Conservation (phyloP, 2,888 invertebrate genomes). For the Fabriciana adippe region DNA sequence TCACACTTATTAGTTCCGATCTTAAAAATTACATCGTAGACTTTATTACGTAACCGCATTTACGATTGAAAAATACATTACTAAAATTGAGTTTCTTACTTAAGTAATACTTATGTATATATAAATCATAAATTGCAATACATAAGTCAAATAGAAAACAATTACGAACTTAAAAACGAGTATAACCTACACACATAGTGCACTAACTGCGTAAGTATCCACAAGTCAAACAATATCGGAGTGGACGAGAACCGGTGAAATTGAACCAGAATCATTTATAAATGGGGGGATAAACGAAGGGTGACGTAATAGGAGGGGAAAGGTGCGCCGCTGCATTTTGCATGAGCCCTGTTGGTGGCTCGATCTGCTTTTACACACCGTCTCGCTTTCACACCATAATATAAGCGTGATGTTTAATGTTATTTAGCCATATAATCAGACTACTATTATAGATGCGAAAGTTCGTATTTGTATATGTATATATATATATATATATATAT, state of each 20-base stretch:
- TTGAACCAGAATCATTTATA: constrained; percentile 79
- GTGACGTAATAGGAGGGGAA: constrained; percentile 52
- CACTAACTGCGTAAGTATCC: constrained; percentile 43
- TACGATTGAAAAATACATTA: too few species aligned
- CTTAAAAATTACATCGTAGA: too few species aligned
- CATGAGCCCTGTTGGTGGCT: constrained; percentile 66
- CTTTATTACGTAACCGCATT: too few species aligned
- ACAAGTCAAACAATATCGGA: constrained; percentile 72
- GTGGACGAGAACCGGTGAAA: constrained; percentile 60
- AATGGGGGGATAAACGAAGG: constrained; percentile 57
- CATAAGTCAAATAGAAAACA: too few species aligned
- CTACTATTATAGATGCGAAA: too few species aligned
- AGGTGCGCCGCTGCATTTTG: constrained; percentile 70
- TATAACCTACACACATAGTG: constrained; percentile 14
- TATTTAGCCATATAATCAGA: neutral
- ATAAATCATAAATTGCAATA: too few species aligned
- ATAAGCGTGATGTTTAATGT: constrained; percentile 7
- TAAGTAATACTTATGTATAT: too few species aligned
- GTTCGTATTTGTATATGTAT: too few species aligned
- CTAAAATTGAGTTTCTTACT: too few species aligned
- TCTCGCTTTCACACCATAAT: constrained; percentile 34
- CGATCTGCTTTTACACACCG: constrained; percentile 48
- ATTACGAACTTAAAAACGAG: neutral
- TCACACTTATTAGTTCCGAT: too few species aligned
- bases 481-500: too few species aligned